Evolutionary conservation across 2,113 vertebrate genomes (phyloP), one percentile per base, ranked within the genome.

Genomic region (Anthoscopus minutus): DNA sequence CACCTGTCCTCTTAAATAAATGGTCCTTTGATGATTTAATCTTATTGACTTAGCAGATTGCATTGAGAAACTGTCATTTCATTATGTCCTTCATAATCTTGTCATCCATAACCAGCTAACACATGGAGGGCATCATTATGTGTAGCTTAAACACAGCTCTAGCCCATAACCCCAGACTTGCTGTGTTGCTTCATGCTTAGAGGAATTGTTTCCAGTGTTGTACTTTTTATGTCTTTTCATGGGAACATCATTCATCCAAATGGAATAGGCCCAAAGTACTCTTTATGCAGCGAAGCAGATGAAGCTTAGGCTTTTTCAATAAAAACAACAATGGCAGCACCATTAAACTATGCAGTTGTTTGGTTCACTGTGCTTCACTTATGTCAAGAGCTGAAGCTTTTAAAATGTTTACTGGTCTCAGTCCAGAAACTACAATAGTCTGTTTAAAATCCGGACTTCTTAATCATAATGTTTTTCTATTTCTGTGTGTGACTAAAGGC

Each of bases 41-140:
- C 44, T 87, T 78, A 74, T 9, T 88, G 74, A 20, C n/a, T 79
- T 37, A 77, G 11, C 37, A 81, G 70, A 16, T 51, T 89, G 45
- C 77, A 54, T 72, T 65, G 30, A 82, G n/a, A 65, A 70, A 17
- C 67, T 80, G 24, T 72, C 47, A 50, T 88, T 94, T 96, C 48
- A 33, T 82, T 94, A 35, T 88, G 89, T 95, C 94, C 93, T 93
- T 93, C 95, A 85, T 94, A 88, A 65, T 86, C 65, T 38, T 91
- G 94, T 84, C 79, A 88, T 96, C 89, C 84, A 88, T 74, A 91
- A 33, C 16, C 33, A 94, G 73, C 20, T 57, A 92, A 85, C 73
- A 62, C 95, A 95, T 88, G 73, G 89, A 92, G 58, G 81, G 64
- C 67, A 85, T 66, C 47, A 80, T 85, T 89, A 94, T 91, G 88